Evolutionary conservation across 2,113 vertebrate genomes (phyloP).

Genomic region (Cebidichthys violaceus): DNA sequence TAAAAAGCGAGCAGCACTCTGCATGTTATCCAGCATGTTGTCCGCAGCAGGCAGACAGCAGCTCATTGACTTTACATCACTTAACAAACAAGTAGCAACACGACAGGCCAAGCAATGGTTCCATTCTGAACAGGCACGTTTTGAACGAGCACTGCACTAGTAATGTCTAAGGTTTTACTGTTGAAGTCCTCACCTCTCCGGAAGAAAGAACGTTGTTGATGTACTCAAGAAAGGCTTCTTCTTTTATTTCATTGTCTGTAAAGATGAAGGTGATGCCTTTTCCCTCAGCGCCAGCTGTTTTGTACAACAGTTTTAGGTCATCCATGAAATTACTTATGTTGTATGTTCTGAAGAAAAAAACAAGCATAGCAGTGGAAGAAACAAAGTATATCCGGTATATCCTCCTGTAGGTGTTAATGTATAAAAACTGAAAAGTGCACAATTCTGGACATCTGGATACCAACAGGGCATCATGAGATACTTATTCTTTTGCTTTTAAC

Average conservation of each 20-base stretch:
- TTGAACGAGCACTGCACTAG: background rate
- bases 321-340: constrained; percentile 85
- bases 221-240: constrained; percentile 88
- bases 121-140: too few relatives aligned
- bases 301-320: constrained; percentile 86
- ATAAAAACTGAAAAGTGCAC: background rate
- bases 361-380: background rate
- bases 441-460: background rate
- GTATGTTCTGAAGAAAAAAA: constrained; percentile 81
- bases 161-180: background rate
- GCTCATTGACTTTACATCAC: too few relatives aligned
- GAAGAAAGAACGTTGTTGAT: constrained; percentile 88
- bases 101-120: too few relatives aligned
- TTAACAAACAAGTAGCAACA: too few relatives aligned
- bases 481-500: background rate
- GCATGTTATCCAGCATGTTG: too few relatives aligned
- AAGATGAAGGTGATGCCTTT: constrained; percentile 87
- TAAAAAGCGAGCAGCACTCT: too few relatives aligned
- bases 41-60: too few relatives aligned
- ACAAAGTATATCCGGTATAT: background rate
- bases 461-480: background rate
- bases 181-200: constrained; percentile 76
- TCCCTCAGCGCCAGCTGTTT: constrained; percentile 83
- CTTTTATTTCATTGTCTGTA: constrained; percentile 88
- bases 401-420: background rate